Evolutionary conservation across 2,113 vertebrate species (phyloP).

Genomic region (Hydropotes inermis): DNA sequence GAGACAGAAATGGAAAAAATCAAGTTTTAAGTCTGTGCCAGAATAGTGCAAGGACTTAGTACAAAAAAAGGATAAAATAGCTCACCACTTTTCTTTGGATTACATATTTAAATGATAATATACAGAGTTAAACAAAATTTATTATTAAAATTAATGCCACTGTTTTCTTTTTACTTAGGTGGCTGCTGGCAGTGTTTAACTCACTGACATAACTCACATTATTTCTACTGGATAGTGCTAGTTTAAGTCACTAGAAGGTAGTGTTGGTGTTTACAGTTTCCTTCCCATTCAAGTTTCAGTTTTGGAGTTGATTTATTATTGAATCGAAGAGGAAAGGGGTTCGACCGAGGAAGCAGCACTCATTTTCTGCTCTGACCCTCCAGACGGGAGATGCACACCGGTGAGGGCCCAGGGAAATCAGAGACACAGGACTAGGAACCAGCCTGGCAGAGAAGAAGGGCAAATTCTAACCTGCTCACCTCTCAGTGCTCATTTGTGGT

Average conservation of each 20-base stretch:
- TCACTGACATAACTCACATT: background rate
- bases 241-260: background rate
- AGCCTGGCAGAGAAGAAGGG: background rate
- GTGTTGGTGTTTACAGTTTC: background rate
- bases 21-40: background rate
- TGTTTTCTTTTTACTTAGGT: background rate
- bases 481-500: too few species aligned
- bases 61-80: background rate
- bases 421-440: background rate
- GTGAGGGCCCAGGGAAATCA: background rate
- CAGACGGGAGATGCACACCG: background rate
- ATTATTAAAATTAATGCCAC: background rate
- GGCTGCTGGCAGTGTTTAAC: background rate
- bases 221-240: background rate
- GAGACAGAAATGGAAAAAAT: background rate
- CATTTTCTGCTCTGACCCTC: background rate
- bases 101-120: background rate
- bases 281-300: background rate
- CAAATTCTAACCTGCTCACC: background rate
- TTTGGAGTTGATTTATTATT: background rate
- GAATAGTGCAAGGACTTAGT: too few species aligned
- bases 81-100: background rate
- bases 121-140: background rate
- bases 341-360: background rate
- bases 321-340: background rate